phyloP scores from a whole-genome alignment of 2,113 vertebrate genomes.

The Chloropsis hardwickii region DNA sequence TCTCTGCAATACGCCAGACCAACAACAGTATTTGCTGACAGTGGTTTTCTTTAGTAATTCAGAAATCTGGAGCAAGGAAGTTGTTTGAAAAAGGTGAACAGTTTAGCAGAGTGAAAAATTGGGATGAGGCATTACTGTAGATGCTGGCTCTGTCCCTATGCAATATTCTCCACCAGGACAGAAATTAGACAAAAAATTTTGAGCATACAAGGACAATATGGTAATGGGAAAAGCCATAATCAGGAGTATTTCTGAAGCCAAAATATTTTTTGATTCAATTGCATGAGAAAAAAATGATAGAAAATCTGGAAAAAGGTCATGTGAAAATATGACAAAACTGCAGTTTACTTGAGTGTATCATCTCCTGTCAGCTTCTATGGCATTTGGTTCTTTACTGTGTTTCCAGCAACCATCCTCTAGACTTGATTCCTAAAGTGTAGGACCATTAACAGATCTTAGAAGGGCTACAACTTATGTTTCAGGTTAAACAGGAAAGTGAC shows the following conservation, averaged over 20 bases:
- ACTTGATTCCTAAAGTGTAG: background rate
- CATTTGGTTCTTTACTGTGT: background rate
- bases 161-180: background rate
- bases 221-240: background rate
- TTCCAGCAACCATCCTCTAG: background rate
- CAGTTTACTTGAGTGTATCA: background rate
- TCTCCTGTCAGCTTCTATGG: background rate
- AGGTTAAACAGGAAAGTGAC: background rate
- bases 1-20: background rate
- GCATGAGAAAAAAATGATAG: background rate
- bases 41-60: background rate
- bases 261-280: background rate
- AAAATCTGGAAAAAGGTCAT: background rate
- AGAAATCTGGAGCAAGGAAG: background rate
- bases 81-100: background rate
- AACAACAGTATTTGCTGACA: background rate
- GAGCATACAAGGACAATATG: accelerated
- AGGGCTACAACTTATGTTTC: background rate
- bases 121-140: no score
- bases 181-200: background rate
- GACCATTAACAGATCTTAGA: background rate
- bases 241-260: background rate
- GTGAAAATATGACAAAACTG: background rate
- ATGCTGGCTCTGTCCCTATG: background rate
- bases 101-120: background rate